Evolutionary conservation across 2,797 vertebrate genomes (phyloP).

Genomic region (Brachymystax lenok): DNA sequence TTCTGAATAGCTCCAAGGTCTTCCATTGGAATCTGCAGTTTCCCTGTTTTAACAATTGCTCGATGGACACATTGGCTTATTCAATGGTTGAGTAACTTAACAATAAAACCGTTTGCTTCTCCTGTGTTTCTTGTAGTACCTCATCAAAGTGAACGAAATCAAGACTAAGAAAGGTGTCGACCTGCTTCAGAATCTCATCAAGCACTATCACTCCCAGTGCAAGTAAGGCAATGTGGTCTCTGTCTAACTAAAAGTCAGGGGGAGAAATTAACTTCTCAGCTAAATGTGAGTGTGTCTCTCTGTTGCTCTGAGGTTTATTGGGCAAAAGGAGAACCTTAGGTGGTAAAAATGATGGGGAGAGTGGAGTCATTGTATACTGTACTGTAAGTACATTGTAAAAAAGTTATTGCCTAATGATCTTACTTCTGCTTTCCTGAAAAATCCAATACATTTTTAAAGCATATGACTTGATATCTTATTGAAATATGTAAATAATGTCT

Average conservation of each 20-base stretch:
- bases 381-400: too few relatives aligned
- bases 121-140: conserved; percentile 59
- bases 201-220: conserved; percentile 84
- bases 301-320: too few relatives aligned
- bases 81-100: background rate
- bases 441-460: too few relatives aligned
- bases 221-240: conserved; percentile 69
- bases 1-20: background rate
- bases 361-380: too few relatives aligned
- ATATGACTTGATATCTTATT: too few relatives aligned
- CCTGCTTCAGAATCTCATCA: conserved; percentile 86
- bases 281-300: too few relatives aligned
- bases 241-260: background rate
- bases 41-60: background rate
- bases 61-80: background rate
- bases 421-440: too few relatives aligned
- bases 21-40: background rate
- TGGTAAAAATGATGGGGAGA: too few relatives aligned
- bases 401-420: too few relatives aligned
- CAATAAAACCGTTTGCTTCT: background rate
- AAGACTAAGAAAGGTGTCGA: conserved; percentile 79
- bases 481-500: too few relatives aligned
- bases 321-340: too few relatives aligned
- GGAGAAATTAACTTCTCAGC: too few relatives aligned
- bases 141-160: conserved; percentile 80